Conservation (phyloP, 2,888 invertebrate species). For the Chaetoderma sp. region DNA sequence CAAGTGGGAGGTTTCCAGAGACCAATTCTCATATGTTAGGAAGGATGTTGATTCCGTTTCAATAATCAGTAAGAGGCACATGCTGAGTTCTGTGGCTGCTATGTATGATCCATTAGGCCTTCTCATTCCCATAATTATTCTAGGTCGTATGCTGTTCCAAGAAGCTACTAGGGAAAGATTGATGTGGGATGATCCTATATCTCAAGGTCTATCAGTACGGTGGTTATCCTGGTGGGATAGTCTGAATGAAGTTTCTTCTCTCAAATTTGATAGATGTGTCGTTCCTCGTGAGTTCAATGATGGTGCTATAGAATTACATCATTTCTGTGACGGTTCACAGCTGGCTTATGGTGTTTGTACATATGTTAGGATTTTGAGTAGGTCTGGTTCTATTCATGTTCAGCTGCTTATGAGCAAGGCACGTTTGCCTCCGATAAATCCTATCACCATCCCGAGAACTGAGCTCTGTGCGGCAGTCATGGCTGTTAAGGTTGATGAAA, state of each 20-base stretch:
- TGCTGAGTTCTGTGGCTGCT: background rate
- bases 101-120: conserved; percentile 8
- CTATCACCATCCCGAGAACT: conserved; percentile 19
- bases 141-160: background rate
- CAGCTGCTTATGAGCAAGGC: conserved; percentile 13
- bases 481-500: conserved; percentile 3
- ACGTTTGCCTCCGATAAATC: conserved; percentile 21
- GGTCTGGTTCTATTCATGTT: background rate
- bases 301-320: background rate
- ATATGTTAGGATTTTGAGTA: background rate
- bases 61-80: too few relatives aligned
- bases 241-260: background rate
- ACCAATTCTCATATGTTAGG: too few relatives aligned
- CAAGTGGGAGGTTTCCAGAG: too few relatives aligned
- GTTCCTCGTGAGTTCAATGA: background rate
- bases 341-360: background rate
- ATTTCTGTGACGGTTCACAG: background rate
- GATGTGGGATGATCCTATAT: background rate
- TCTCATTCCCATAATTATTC: background rate
- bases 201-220: background rate
- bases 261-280: background rate
- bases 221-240: background rate
- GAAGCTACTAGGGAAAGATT: background rate
- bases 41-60: too few relatives aligned
- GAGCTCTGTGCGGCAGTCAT: conserved; percentile 25